A percentile compares a stretch with the other conserved stretches of the same genome.
Evolutionary conservation across 2,888 invertebrate species (phyloP).

Genomic region (Pseudolycoriella hygida): DNA sequence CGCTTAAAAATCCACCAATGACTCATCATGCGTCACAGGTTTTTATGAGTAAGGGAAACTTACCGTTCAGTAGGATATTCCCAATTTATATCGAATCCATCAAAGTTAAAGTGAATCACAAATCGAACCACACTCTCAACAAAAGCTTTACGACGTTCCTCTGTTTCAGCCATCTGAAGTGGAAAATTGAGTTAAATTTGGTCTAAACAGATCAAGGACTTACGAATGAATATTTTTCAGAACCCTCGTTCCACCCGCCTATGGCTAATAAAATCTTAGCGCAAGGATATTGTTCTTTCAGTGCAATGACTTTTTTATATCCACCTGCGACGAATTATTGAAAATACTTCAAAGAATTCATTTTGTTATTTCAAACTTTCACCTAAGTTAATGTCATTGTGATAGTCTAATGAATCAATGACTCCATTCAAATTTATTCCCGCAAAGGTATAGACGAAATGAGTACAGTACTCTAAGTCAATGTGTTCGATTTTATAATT

Average conservation of each 20-base stretch:
- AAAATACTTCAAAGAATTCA: too few relatives aligned
- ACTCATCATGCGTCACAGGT: too few relatives aligned
- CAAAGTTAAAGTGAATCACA: constrained; percentile 28
- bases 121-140: constrained; percentile 27
- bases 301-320: constrained; percentile 22
- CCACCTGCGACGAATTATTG: constrained; percentile 13
- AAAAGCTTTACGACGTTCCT: constrained; percentile 24
- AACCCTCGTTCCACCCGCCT: constrained; percentile 34
- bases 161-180: constrained; percentile 25
- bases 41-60: too few relatives aligned
- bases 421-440: constrained; percentile 28
- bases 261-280: constrained; percentile 30
- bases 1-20: constrained; percentile 16
- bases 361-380: too few relatives aligned
- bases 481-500: constrained; percentile 28
- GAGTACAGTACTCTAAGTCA: constrained; percentile 32
- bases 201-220: constrained; percentile 6
- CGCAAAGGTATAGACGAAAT: constrained; percentile 34
- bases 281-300: constrained; percentile 27
- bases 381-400: constrained; percentile 23
- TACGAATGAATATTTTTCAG: constrained; percentile 28
- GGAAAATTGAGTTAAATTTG: neutral
- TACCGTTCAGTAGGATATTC: constrained; percentile 25
- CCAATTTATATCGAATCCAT: constrained; percentile 34
- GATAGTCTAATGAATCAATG: constrained; percentile 27